Base-by-base conservation (phyloP, 1,140 invertebrate species). In the Pseudomyrmex dendroicus region DNA sequence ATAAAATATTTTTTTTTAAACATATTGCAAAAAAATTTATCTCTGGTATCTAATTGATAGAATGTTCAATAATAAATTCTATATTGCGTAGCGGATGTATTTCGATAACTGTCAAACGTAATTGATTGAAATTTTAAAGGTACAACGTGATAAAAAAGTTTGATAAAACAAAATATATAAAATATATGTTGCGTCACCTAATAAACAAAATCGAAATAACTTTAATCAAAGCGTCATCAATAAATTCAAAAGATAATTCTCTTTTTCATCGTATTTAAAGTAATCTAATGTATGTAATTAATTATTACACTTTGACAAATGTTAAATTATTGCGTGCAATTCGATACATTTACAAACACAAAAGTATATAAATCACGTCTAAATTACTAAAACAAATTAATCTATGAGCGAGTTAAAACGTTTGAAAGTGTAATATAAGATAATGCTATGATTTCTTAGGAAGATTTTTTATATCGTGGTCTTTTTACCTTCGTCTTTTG, bases 311-410 rank as follows among this genome's bases (percentile, higher is more conserved):
- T 78, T 52, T 17, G 25, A 15, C 7, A 22, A 57, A 3, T 25
- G 48, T 15, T 67, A 56, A 77, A 50, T 66, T 68, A 70, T 70
- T 80, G 64, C 35, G 54, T 80, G n/a, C 17, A 70, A 59, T 48
- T 17, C 22, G 52, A 52, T 44, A 15, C 52, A 64, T 57, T 56
- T 68, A 35, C 63, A 56, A 66, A 57, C 7, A n/a, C 52, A 2
- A 12, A 22, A 4, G 2, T 20, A 52, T 50, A 0, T 25, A 2
- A 17, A 67, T 56, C 52, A 5, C 35, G 15, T 25, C 25, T 68
- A 48, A 13, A 10, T 22, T 52, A 9, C 15, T 4, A n/a, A 25
- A 25, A 25, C 25, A 25, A 25, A 25, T 25, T 25, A 25, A 25
- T 25, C 22, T 1, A 25, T 25, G 25, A 25, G 25, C 25, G 2